Percentiles rank a stretch among this genome's conserved stretches.
Conservation (phyloP, 2,113 vertebrate species). For the Larimichthys crocea region DNA sequence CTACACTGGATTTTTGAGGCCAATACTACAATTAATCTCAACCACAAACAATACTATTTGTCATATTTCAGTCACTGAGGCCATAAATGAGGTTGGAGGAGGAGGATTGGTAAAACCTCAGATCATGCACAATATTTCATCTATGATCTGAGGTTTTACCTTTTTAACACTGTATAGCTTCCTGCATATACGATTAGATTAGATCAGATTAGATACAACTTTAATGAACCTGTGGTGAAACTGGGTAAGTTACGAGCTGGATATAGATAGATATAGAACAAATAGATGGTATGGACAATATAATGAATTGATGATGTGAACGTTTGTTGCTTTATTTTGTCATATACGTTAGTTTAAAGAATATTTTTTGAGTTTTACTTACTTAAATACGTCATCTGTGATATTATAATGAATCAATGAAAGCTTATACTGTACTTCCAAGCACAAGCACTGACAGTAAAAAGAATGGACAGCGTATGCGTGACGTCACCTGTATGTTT, state of each 20-base stretch:
- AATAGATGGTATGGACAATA: neutral
- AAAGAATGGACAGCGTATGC: no score
- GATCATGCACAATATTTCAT: conserved; percentile 3
- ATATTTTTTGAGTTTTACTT: neutral
- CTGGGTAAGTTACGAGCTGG: conserved; percentile 31
- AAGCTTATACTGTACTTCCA: neutral
- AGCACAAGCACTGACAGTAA: no score
- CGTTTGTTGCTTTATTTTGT: neutral
- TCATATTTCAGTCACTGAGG: neutral
- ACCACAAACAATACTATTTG: no score
- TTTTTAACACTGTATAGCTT: conserved; percentile 8
- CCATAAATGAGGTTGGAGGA: neutral
- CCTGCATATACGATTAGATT: conserved; percentile 22
- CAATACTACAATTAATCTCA: no score
- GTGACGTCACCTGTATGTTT: no score
- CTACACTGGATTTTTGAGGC: no score
- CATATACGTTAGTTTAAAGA: neutral
- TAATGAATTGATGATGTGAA: neutral
- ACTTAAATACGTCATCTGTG: neutral
- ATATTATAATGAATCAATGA: no score
- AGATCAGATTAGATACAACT: conserved; percentile 30
- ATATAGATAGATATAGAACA: conserved; percentile 19
- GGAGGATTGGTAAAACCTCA: conserved; percentile 3
- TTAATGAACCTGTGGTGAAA: conserved; percentile 42
- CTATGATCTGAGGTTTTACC: neutral